Percentiles rank a stretch among this genome's conserved stretches.
phyloP scores from a whole-genome alignment of 2,797 vertebrate species.

The Tolypeutes matacus region DNA sequence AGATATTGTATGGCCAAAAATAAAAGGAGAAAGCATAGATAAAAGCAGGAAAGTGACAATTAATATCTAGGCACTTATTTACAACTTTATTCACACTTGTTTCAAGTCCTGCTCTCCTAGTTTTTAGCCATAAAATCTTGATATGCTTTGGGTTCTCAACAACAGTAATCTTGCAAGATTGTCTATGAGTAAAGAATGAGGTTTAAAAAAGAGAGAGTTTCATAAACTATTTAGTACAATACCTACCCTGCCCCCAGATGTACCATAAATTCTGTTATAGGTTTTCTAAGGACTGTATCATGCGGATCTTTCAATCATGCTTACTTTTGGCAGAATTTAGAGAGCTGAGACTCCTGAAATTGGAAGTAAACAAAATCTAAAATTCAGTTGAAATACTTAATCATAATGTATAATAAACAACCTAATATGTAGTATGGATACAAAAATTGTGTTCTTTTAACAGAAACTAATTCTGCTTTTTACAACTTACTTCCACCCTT shows the following conservation, averaged over 20 bases:
- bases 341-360: not conserved
- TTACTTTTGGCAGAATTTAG: not conserved
- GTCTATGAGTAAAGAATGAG: not conserved
- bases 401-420: not conserved
- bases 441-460: conserved; percentile 40
- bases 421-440: not conserved
- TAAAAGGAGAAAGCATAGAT: not conserved
- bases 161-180: not conserved
- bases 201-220: not conserved
- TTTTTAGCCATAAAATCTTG: not conserved
- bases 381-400: conserved; percentile 27
- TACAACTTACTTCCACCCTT: not conserved
- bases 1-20: not conserved
- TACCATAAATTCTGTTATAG: not conserved
- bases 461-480: conserved; percentile 15
- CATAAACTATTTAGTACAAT: not conserved
- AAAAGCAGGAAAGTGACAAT: conserved; percentile 10
- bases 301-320: not conserved
- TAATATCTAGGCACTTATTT: not conserved
- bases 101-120: not conserved
- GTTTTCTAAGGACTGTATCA: not conserved
- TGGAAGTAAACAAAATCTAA: conserved; percentile 9
- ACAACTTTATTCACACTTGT: not conserved
- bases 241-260: not conserved
- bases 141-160: not conserved